These are phyloP conservation scores for Zaprionus davidi DNA, from an alignment of 1,140 invertebrate species.

Conservation along the genomic window DNA sequence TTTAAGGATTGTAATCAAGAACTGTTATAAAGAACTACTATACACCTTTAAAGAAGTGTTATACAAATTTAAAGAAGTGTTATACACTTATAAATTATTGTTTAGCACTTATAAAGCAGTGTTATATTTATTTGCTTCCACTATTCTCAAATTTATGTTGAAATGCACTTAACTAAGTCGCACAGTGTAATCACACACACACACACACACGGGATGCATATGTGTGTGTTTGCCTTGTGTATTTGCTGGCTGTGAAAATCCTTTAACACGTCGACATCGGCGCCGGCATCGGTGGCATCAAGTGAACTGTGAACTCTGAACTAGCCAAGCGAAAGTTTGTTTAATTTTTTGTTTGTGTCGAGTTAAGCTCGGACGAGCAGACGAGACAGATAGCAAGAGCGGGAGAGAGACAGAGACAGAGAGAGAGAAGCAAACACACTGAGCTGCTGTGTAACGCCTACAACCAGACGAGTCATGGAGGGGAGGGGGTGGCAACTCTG, in stretches of 20 bases:
- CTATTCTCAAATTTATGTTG: no score
- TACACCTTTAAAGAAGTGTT: neutral
- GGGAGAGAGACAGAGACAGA: neutral
- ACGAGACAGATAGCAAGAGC: neutral
- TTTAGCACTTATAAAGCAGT: no score
- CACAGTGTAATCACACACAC: constrained; percentile 3
- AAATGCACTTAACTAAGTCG: neutral
- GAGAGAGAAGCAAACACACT: neutral
- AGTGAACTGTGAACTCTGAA: constrained; percentile 13
- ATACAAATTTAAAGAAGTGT: neutral
- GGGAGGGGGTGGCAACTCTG: neutral
- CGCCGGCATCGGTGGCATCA: neutral
- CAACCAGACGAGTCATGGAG: constrained; percentile 27
- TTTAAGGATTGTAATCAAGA: neutral
- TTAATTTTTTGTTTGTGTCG: constrained; percentile 24
- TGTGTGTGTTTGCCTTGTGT: neutral
- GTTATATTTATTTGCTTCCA: no score
- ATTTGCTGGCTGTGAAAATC: constrained; percentile 6
- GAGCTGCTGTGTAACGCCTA: constrained; percentile 42
- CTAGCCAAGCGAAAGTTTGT: constrained; percentile 28
- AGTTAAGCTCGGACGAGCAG: neutral
- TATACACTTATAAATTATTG: neutral
- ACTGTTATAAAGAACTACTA: neutral
- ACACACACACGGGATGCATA: neutral
- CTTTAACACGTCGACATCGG: neutral